These are phyloP conservation scores for Cephus nigrinus DNA, from an alignment of 2,888 invertebrate genomes.

Conservation along the genomic window DNA sequence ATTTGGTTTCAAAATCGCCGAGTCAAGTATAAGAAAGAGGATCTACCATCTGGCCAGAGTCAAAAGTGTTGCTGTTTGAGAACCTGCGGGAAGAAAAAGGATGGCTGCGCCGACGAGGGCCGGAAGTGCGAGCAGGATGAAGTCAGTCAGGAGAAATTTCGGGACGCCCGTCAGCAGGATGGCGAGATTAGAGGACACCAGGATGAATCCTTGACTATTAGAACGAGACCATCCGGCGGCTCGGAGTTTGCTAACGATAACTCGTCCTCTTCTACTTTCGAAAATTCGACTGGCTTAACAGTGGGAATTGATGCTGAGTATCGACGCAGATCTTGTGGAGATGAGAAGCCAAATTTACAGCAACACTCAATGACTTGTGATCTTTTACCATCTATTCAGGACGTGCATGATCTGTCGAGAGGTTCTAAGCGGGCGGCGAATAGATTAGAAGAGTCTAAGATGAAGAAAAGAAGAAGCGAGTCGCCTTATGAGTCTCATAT, in stretches of 20 bases:
- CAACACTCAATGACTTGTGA: background rate
- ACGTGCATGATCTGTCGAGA: constrained; percentile 39
- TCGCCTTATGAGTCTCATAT: constrained; percentile 36
- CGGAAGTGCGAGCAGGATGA: constrained; percentile 36
- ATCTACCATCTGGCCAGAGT: constrained; percentile 69
- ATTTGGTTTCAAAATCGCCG: constrained; percentile 96
- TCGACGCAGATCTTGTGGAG: background rate
- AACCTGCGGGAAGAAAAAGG: constrained; percentile 64
- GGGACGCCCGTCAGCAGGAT: background rate
- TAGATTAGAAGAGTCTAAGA: constrained; percentile 29
- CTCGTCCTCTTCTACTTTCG: background rate
- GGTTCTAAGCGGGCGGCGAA: constrained; percentile 46
- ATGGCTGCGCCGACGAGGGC: constrained; percentile 41
- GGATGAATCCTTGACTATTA: background rate
- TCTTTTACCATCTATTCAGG: constrained; percentile 5
- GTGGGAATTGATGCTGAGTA: background rate
- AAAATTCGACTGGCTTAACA: background rate
- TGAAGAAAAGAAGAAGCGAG: constrained; percentile 39
- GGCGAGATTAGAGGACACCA: background rate
- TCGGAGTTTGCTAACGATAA: background rate
- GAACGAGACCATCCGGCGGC: background rate
- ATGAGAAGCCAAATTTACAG: background rate
- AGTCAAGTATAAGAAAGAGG: constrained; percentile 94
- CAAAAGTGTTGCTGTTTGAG: constrained; percentile 69
- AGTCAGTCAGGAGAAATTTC: constrained; percentile 18